Evolutionary conservation across 2,113 vertebrate species (phyloP), one percentile per base, ranked within the genome.

Genomic region (Silurus meridionalis): DNA sequence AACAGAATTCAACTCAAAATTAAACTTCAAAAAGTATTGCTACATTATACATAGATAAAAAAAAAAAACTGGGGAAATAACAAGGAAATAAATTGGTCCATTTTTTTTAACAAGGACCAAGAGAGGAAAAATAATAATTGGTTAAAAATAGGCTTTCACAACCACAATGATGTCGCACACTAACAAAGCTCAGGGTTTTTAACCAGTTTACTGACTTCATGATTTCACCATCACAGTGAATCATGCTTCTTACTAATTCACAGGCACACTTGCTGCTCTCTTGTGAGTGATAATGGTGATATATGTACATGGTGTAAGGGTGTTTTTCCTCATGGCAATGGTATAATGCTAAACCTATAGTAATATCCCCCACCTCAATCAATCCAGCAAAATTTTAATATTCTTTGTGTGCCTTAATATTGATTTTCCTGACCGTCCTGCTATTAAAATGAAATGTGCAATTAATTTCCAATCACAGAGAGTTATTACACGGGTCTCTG

Each of bases 401-500:
- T 63, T 28, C 71, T 71, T 69, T 74, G 23, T 83, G 58, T 69
- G 64, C 25, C 53, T 48, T 82, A 50, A 50, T 46, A 48, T 58
- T 25, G 28, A 11, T 57, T 83, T 71, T 1, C 48, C n/a, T 28
- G 37, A 5, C n/a, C 11, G 46, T 25, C 25, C 17, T 23, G 8
- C 50, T 46, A 9, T 50, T 82, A 61, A 58, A 84, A 74, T 83
- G 53, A 23, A 78, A 86, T 46, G 13, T 88, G 86, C 46, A 88
- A 52, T 85, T 87, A 21, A 71, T 80, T 89, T 82, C 87, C 80
- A 80, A 6, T 90, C 82, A 37, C 60, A 21, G 17, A 55, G 74
- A 79, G 48, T 85, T 53, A 79, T 85, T 85, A 67, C 67, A 69
- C n/a, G 55, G 14, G 50, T 69, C 61, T 79, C 19, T 55, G 17